Evolutionary conservation across 2,797 vertebrate genomes (phyloP), one percentile per base, ranked within the genome.

Genomic region (Xiphophorus birchmanni): DNA sequence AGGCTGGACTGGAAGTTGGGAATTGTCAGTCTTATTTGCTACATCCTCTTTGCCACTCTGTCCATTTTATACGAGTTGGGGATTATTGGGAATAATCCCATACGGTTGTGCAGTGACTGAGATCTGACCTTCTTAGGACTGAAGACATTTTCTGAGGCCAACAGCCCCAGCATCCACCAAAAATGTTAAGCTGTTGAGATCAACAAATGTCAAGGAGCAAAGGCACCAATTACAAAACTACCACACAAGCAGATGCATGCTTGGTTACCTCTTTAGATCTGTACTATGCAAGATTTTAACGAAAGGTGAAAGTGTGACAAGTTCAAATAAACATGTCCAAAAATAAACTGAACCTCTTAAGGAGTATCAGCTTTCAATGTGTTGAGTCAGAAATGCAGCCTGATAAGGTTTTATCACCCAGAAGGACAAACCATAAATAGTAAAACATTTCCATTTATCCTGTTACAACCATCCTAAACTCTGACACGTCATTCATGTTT

Each of bases 21-120:
- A 78, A 48, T 93, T 1, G 90, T 96, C 21, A 97, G 95, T 73
- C 95, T 99, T 56, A n/a, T 95, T 82, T 94, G 97, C 90, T 99
- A 99, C 91, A 82, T 98, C 72, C 84, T 96, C 58, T 98, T 98
- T 86, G 96, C 96, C 81, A 92, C 95, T 29, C 84, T 99, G 85
- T 96, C 98, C 48, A 96, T 99, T 94, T 94, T 99, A 45, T 98
- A 99, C 74, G 98, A 99, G 94, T 94, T 99, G 78, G 98, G 99
- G 82, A 96, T 99, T 91, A 97, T 99, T 89, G 98, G 98, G 81
- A 97, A 97, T 92, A 97, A 96, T 92, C 97, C 97, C 56, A 87
- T 96, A 90, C 95, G 81, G 78, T 88, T 95, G 75, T 99, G 98
- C 88, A 93, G 96, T 21, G 95, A 96, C 93, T 98, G 89, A 96